Conservation (phyloP, 2,113 vertebrate genomes). For the Furnarius figulus region DNA sequence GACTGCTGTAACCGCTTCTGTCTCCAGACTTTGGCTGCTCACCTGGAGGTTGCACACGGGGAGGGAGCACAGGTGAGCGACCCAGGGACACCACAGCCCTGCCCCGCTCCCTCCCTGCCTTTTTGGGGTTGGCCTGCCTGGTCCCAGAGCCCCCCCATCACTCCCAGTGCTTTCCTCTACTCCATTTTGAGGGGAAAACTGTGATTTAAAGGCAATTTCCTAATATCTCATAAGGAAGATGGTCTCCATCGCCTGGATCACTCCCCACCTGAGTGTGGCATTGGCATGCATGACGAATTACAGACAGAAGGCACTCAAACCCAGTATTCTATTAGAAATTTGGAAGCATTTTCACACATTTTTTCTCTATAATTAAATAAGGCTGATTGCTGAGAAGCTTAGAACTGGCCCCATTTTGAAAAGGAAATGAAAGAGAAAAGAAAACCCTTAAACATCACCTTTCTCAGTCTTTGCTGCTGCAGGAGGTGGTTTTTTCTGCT, state of each 20-base stretch:
- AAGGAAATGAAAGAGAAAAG: neutral
- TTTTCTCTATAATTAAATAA: neutral
- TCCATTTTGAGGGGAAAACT: neutral
- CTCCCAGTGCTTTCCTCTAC: neutral
- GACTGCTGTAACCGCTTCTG: slow-evolving; percentile 92
- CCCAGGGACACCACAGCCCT: neutral
- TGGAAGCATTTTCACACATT: neutral
- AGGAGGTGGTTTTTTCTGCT: slow-evolving; percentile 79
- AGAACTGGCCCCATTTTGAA: neutral
- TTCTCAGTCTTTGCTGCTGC: slow-evolving; percentile 77
- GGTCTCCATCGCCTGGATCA: neutral
- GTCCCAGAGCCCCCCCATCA: neutral
- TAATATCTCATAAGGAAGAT: neutral
- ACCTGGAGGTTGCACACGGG: slow-evolving; percentile 29
- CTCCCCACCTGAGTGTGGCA: neutral
- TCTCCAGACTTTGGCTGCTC: slow-evolving; percentile 85
- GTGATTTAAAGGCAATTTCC: neutral
- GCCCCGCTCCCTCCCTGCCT: neutral
- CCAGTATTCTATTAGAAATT: neutral
- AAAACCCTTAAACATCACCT: slow-evolving; percentile 72
- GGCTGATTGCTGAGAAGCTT: neutral
- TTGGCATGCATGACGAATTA: neutral
- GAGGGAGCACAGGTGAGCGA: neutral
- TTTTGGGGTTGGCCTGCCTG: neutral
- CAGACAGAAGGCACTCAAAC: neutral